Percentiles rank a stretch among this genome's conserved stretches.
These are phyloP conservation scores for Lymantria dispar DNA, from an alignment of 2,888 invertebrate genomes.

Conservation along the genomic window DNA sequence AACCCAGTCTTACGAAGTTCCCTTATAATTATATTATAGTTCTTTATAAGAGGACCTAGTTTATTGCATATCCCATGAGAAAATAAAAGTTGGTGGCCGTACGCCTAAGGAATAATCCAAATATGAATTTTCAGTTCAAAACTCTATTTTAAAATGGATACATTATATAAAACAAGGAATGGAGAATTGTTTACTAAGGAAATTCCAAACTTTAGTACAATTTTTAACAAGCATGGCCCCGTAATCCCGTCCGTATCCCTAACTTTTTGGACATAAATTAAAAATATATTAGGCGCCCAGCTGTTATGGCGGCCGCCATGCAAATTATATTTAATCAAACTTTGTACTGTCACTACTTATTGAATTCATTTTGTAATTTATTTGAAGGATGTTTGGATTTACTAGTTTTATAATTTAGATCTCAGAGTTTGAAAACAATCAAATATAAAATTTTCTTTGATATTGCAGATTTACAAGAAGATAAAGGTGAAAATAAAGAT, in stretches of 20 bases:
- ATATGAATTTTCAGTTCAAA: too few species aligned
- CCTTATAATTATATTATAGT: too few species aligned
- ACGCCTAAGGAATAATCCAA: too few species aligned
- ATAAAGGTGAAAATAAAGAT: too few species aligned
- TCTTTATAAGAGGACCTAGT: too few species aligned
- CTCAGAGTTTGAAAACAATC: too few species aligned
- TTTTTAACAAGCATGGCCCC: conserved; percentile 48
- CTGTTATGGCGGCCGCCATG: conserved; percentile 61
- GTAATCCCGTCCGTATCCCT: conserved; percentile 40
- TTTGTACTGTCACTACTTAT: conserved; percentile 44
- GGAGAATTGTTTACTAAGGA: conserved; percentile 34
- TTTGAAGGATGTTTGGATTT: conserved; percentile 10
- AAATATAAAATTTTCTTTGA: too few species aligned
- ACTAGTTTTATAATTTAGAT: conserved; percentile 11
- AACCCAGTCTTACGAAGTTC: background rate
- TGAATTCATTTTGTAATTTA: conserved; percentile 44
- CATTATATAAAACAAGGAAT: too few species aligned
- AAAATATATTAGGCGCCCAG: conserved; percentile 73
- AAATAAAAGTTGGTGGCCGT: too few species aligned
- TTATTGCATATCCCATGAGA: too few species aligned
- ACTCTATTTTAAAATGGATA: too few species aligned
- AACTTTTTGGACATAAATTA: conserved; percentile 75
- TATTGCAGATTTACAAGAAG: too few species aligned
- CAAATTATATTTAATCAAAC: conserved; percentile 74
- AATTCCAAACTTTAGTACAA: conserved; percentile 46